Evolutionary conservation across 64 coral and sea anemone genomes (phyloP), one percentile per base, ranked within the genome.

Genomic region (Montipora sp.): DNA sequence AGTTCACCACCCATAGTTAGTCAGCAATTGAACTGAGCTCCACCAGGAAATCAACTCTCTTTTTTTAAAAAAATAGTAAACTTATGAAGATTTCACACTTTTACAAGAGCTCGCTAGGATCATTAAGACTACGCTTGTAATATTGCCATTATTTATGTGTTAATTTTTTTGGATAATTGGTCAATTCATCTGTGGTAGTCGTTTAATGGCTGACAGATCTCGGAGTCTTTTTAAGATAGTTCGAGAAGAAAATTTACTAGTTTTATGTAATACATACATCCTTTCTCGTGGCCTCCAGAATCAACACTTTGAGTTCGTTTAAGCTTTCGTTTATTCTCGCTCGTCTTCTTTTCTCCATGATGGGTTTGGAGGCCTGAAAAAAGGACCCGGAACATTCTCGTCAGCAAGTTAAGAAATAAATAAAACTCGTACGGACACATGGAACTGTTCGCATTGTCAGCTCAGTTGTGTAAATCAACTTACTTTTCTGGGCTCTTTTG

Each of bases 291-390:
- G 96, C 90, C 44, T 98, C 96, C 20, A 98, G 90, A 36, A 98
- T 95, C n/a, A 98, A 88, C 36, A 63, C 45, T 90, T 98, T 98
- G 3, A 98, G 57, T 83, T 98, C 96, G 69, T 98, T 98, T 47
- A 98, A 88, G 43, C 96, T 98, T 55, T 88, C 89, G 73, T 98
- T 98, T 36, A 98, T 98, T 48, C 96, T 74, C 9, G 94, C 96
- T 71, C 96, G 53, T 83, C 96, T 74, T 7, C 93, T 75, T 67
- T 98, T 98, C 61, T 98, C 96, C 96, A 98, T 98, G 59, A 98
- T 95, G 22, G 96, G 96, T 71, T 98, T 98, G 19, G 96, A 93
- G 0, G 96, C 87, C 96, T 98, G 90, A 77, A 88, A 82, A 92
- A 81, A 23, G 59, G 21, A 71, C 68, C 15, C 20, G 20, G 83